Evolutionary conservation across 1,140 invertebrate species (phyloP).

Genomic region (Heliothis virescens): DNA sequence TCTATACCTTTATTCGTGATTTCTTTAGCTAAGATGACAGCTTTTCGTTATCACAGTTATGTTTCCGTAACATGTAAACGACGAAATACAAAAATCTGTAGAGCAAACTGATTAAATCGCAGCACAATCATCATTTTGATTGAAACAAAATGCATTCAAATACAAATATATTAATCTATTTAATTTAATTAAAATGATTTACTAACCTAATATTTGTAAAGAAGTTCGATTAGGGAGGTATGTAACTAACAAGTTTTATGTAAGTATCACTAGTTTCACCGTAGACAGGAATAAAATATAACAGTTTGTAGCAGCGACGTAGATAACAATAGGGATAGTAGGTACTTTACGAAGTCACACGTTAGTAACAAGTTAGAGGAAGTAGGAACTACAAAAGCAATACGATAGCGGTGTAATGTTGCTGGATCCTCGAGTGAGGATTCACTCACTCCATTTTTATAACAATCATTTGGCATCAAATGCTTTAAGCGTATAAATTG

Average conservation of each 20-base stretch:
- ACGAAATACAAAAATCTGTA: slow-evolving; percentile 30
- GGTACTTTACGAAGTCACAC: slow-evolving; percentile 53
- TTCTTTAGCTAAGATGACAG: slow-evolving; percentile 13
- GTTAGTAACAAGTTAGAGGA: slow-evolving; percentile 25
- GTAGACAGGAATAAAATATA: slow-evolving; percentile 50
- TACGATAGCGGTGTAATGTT: slow-evolving; percentile 31
- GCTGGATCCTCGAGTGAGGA: slow-evolving; percentile 18
- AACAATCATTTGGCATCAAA: slow-evolving; percentile 31
- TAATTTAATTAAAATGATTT: slow-evolving; percentile 30
- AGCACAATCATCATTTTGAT: slow-evolving; percentile 29
- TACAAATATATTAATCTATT: slow-evolving; percentile 52
- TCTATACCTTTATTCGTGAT: not conserved
- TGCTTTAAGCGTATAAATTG: slow-evolving; percentile 14
- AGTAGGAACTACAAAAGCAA: slow-evolving; percentile 49
- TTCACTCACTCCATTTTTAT: not conserved
- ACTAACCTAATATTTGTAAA: slow-evolving; percentile 29
- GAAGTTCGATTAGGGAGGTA: slow-evolving; percentile 23
- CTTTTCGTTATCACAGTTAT: slow-evolving; percentile 29
- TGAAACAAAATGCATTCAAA: slow-evolving; percentile 51
- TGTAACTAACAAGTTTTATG: slow-evolving; percentile 30
- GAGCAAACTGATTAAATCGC: slow-evolving; percentile 35
- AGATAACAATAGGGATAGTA: slow-evolving; percentile 38
- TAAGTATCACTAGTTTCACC: slow-evolving; percentile 29
- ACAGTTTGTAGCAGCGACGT: slow-evolving; percentile 47
- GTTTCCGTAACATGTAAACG: slow-evolving; percentile 19